phyloP scores from a whole-genome alignment of 2,888 invertebrate species.

The Neoaliturus tenellus region DNA sequence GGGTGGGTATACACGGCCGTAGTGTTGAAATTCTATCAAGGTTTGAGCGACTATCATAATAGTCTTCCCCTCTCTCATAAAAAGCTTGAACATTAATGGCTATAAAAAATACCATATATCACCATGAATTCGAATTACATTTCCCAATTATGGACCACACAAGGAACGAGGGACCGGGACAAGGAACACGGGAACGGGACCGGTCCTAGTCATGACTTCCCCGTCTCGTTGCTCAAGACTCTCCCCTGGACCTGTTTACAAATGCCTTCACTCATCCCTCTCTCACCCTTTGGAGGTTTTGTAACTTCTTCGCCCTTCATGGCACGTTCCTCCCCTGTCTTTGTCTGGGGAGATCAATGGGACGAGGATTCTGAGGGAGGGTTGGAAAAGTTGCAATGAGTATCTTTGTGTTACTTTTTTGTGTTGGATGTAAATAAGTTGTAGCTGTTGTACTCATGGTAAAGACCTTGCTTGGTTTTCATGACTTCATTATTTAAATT shows the following conservation, averaged over 20 bases:
- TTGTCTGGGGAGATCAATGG: not conserved
- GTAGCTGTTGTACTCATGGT: too few species aligned
- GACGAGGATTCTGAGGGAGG: not conserved
- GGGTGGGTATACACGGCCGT: too few species aligned
- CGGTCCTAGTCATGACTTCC: conserved; percentile 29
- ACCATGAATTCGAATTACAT: not conserved
- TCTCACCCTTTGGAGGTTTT: not conserved
- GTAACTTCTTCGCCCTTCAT: not conserved
- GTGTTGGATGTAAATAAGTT: not conserved
- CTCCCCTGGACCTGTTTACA: not conserved
- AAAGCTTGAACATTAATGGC: too few species aligned
- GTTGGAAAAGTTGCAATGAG: not conserved
- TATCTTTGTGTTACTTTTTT: not conserved
- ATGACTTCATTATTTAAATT: too few species aligned
- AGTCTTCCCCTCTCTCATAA: too few species aligned
- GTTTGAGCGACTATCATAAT: too few species aligned
- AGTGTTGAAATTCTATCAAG: too few species aligned
- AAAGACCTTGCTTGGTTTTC: too few species aligned
- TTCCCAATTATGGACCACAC: not conserved
- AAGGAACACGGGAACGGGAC: not conserved
- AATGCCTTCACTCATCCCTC: conserved; percentile 1
- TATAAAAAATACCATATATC: not conserved
- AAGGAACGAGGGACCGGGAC: conserved; percentile 16
- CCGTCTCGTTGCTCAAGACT: conserved; percentile 38
- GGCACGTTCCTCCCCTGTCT: conserved; percentile 16